phyloP scores from a whole-genome alignment of 1,140 invertebrate genomes.

The Caenorhabditis latens region DNA sequence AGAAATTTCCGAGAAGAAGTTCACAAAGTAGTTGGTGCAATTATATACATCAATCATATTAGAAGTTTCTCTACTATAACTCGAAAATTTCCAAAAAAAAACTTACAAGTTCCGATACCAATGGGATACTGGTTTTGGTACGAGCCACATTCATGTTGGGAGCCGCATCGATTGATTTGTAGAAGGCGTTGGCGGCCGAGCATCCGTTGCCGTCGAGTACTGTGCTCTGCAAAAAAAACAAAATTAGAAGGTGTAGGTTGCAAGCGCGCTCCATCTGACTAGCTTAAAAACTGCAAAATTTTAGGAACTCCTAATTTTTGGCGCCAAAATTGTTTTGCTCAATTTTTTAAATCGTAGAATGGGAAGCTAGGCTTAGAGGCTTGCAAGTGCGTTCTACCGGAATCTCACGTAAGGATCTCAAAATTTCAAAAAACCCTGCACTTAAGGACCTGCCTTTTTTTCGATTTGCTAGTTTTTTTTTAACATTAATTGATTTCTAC shows the following conservation, averaged over 20 bases:
- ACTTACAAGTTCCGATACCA: constrained; percentile 98
- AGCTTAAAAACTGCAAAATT: neutral
- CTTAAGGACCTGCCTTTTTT: too few species aligned
- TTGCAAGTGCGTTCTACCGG: too few species aligned
- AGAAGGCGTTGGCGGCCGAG: constrained; percentile 93
- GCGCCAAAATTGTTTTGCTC: too few species aligned
- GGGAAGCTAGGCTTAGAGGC: neutral
- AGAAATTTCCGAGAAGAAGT: neutral
- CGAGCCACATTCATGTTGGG: constrained; percentile 92
- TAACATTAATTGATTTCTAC: too few species aligned
- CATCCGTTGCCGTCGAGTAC: constrained; percentile 70
- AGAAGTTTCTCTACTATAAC: neutral
- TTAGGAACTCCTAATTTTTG: neutral
- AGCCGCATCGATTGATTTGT: constrained; percentile 99
- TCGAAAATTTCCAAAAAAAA: constrained; percentile 25
- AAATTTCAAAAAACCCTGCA: too few species aligned
- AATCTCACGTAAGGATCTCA: too few species aligned
- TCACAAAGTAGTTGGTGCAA: neutral
- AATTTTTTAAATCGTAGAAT: neutral
- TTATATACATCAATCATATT: constrained; percentile 7
- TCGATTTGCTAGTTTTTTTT: too few species aligned
- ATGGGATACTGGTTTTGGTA: constrained; percentile 92
- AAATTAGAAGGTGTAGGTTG: neutral
- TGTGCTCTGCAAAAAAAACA: constrained; percentile 71
- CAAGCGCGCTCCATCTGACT: neutral